Conservation (phyloP, 2,797 vertebrate genomes). For the Tiaroga cobitis region DNA sequence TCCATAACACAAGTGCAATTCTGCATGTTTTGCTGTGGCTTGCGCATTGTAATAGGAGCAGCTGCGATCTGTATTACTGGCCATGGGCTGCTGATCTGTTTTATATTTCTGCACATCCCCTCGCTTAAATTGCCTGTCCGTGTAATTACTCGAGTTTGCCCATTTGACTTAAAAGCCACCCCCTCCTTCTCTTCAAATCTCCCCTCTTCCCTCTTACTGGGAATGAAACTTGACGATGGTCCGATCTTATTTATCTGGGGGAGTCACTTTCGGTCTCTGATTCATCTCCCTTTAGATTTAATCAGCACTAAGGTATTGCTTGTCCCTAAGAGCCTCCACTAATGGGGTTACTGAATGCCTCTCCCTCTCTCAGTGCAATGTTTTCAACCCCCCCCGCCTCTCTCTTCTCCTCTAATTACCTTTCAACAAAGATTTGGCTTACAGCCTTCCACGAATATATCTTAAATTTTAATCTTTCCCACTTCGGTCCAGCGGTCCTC, state of each 20-base stretch:
- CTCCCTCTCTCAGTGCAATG: slow-evolving; percentile 76
- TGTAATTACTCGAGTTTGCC: slow-evolving; percentile 96
- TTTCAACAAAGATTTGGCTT: slow-evolving; percentile 87
- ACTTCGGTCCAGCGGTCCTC: slow-evolving; percentile 63
- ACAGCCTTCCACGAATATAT: slow-evolving; percentile 69
- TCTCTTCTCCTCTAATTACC: slow-evolving; percentile 82
- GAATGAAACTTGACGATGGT: slow-evolving; percentile 97
- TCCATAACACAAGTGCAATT: slow-evolving; percentile 15
- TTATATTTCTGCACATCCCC: slow-evolving; percentile 86
- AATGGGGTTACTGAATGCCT: slow-evolving; percentile 97
- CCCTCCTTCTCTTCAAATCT: slow-evolving; percentile 59
- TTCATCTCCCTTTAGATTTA: slow-evolving; percentile 97
- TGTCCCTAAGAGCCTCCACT: slow-evolving; percentile 96
- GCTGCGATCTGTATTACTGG: slow-evolving; percentile 68
- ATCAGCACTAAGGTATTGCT: slow-evolving; percentile 97
- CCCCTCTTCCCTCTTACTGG: slow-evolving; percentile 72
- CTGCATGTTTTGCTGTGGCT: neutral
- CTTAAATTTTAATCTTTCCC: slow-evolving; percentile 49
- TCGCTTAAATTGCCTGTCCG: slow-evolving; percentile 90
- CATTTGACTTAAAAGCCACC: slow-evolving; percentile 95
- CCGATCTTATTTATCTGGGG: slow-evolving; percentile 89
- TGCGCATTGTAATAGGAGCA: neutral
- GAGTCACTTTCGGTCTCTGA: slow-evolving; percentile 95
- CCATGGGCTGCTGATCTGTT: slow-evolving; percentile 82
- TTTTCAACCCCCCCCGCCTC: slow-evolving; percentile 79